phyloP scores from a whole-genome alignment of 2,113 vertebrate genomes.

The Trogon surrucura region DNA sequence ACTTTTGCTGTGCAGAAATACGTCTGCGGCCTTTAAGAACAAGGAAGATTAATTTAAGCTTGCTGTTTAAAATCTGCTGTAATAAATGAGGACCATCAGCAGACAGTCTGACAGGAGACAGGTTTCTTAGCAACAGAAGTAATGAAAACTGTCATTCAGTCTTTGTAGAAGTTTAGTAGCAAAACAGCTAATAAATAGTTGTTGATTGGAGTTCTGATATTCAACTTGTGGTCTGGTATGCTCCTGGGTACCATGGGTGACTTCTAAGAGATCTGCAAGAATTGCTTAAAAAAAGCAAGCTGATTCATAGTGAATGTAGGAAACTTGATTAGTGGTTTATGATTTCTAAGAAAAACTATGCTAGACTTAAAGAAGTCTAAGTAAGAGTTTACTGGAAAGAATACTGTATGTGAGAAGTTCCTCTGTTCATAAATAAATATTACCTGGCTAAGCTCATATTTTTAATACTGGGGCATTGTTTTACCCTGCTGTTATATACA shows the following conservation, averaged over 20 bases:
- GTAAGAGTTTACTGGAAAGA: constrained; percentile 78
- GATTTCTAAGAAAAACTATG: neutral
- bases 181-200: neutral
- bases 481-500: neutral
- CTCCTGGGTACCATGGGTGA: neutral
- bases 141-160: constrained; percentile 18
- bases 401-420: constrained; percentile 54
- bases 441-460: constrained; percentile 51
- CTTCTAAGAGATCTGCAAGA: neutral
- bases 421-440: constrained; percentile 35
- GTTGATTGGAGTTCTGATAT: neutral
- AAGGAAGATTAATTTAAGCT: constrained; percentile 9
- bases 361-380: constrained; percentile 56
- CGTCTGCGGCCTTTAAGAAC: neutral
- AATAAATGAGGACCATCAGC: constrained; percentile 75
- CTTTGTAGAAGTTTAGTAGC: neutral
- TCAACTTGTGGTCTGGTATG: neutral
- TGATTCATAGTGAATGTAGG: neutral
- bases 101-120: constrained; percentile 68
- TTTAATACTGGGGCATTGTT: constrained; percentile 66
- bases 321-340: neutral
- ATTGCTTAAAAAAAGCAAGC: neutral
- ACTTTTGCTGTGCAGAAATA: neutral
- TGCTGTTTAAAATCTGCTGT: neutral
- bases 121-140: constrained; percentile 77